phyloP scores from a whole-genome alignment of 2,797 vertebrate species.

The Mus minutoides region DNA sequence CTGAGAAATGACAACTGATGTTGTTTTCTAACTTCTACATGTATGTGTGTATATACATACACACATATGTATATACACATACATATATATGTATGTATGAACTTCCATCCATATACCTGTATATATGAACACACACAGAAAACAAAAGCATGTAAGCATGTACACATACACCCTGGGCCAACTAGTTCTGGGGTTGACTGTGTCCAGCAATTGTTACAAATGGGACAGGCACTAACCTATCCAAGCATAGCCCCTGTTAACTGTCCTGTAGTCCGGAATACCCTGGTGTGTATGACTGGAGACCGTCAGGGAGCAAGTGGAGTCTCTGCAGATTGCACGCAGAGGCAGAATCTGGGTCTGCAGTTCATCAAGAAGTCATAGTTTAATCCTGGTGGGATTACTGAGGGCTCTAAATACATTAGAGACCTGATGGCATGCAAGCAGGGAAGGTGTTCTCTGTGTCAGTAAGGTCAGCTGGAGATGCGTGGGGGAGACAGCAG shows the following conservation, averaged over 20 bases:
- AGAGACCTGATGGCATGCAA: neutral
- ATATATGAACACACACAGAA: neutral
- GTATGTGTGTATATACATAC: too few species aligned
- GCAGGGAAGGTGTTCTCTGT: neutral
- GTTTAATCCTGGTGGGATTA: neutral
- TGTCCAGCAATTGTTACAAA: neutral
- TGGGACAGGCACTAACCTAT: too few species aligned
- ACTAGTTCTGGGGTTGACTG: neutral
- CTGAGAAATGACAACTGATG: neutral
- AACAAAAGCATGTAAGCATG: too few species aligned
- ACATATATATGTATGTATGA: too few species aligned
- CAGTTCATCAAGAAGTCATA: neutral
- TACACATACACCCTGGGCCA: too few species aligned
- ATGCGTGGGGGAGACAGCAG: neutral
- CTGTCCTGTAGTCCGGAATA: too few species aligned
- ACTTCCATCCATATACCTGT: neutral
- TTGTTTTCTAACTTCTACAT: neutral
- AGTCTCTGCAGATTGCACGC: too few species aligned
- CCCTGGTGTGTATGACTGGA: neutral
- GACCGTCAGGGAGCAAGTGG: neutral
- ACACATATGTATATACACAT: too few species aligned
- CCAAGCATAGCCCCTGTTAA: neutral
- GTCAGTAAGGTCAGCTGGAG: neutral
- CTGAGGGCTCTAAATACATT: neutral
- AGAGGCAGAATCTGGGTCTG: neutral